These are phyloP conservation scores for Lytechinus variegatus DNA, from an alignment of 35 echinoderm and acorn worm species.

Conservation along the genomic window DNA sequence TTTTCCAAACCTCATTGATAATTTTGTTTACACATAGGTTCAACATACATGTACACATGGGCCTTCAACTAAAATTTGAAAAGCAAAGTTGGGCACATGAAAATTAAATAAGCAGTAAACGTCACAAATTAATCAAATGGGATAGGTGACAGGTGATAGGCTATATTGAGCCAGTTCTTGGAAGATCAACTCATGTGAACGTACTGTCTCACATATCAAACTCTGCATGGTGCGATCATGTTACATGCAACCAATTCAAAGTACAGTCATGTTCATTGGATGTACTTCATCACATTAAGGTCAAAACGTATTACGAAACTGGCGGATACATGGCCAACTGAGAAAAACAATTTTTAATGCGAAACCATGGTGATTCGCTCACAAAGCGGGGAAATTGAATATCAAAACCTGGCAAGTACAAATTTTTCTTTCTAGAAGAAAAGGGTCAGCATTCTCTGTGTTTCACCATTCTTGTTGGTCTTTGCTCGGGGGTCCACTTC, in stretches of 20 bases:
- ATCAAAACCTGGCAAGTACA: not conserved
- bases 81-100: no score
- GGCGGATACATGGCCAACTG: not conserved
- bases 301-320: not conserved
- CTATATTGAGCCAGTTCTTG: not conserved
- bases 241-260: not conserved
- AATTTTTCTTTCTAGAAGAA: not conserved
- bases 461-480: slow-evolving; percentile 11
- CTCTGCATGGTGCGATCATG: not conserved
- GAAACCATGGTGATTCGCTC: not conserved
- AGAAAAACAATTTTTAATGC: not conserved
- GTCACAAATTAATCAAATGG: no score
- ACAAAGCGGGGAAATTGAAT: not conserved
- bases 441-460: not conserved
- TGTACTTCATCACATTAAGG: not conserved
- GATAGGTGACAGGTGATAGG: no score
- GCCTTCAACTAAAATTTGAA: no score
- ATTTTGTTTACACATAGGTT: not conserved
- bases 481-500: slow-evolving; percentile 11
- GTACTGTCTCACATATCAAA: not conserved
- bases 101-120: no score
- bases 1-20: not conserved
- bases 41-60: no score
- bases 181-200: not conserved
- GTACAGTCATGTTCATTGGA: not conserved